Evolutionary conservation across 35 echinoderm and acorn worm genomes (phyloP), one percentile per base, ranked within the genome.

Genomic region (Chiridota heheva): DNA sequence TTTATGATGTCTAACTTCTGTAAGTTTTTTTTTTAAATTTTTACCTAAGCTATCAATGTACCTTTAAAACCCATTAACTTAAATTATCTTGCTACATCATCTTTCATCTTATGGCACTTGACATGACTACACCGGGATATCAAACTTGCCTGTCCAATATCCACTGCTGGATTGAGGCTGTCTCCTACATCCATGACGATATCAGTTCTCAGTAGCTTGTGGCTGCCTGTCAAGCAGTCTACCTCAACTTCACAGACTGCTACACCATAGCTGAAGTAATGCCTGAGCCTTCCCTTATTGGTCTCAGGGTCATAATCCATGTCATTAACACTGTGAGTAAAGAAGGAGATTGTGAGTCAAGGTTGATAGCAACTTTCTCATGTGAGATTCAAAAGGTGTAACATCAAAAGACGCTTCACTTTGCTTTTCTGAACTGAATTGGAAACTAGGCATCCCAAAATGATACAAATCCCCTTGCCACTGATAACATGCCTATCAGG

Each of bases 181-280:
- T 91, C 83, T 12, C 88, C 88, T 44, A 85, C 81, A 26, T 91
- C 88, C 88, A 91, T 91, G 26, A 91, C 82, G 43, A 91, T 91
- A 45, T 91, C 88, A 30, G 88, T 91, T 10, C 81, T 64, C 33
- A 79, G 41, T 16, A 91, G 31, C 81, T 80, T 42, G 40, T 91
- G 88, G 38, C 80, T 73, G 16, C 88, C 88, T 1, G 88, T 91
- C 26, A 91, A 55, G 46, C 81, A 85, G 48, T 91, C 88, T 7
- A 91, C 53, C 64, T 91, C 88, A 0, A 90, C 87, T 35, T 90
- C 87, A 60, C 69, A 90, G 17, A 82, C 69, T 27, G 81, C 87
- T 20, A 46, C 69, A 34, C 87, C 87, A 63, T 51, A 84, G 58
- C 63, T 51, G 18, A 58, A 80, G 36, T 87, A 87, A 20, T 31